A percentile compares a stretch with the other conserved stretches of the same genome.
These are phyloP conservation scores for Sebastes schlegelii DNA, from an alignment of 2,113 vertebrate species.

Conservation along the genomic window DNA sequence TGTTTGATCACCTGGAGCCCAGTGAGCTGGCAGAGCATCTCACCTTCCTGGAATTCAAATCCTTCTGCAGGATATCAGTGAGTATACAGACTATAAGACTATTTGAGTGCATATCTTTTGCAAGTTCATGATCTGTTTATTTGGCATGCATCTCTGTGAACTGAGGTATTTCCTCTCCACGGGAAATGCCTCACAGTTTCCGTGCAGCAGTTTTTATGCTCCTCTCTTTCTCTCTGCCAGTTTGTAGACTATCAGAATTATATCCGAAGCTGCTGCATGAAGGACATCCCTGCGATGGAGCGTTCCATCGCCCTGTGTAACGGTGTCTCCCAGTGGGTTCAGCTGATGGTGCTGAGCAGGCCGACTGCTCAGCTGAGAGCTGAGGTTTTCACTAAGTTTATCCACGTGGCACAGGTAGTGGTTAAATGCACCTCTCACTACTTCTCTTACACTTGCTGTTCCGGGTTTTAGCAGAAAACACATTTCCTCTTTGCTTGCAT, in stretches of 20 bases:
- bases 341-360: slow-evolving; percentile 96
- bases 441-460: slow-evolving; percentile 32
- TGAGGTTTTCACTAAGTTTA: slow-evolving; percentile 97
- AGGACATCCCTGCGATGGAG: slow-evolving; percentile 96
- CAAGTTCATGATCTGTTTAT: not conserved
- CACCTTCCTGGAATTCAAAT: slow-evolving; percentile 96
- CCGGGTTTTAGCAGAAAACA: slow-evolving; percentile 10
- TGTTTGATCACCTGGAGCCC: slow-evolving; percentile 96
- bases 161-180: slow-evolving; percentile 37
- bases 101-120: not conserved
- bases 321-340: slow-evolving; percentile 97
- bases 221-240: slow-evolving; percentile 73
- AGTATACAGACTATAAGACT: slow-evolving; percentile 59
- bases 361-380: slow-evolving; percentile 95
- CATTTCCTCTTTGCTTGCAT: slow-evolving; percentile 40
- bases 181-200: slow-evolving; percentile 56
- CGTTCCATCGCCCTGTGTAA: slow-evolving; percentile 95
- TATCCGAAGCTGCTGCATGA: slow-evolving; percentile 92
- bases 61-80: slow-evolving; percentile 95
- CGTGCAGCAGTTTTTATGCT: slow-evolving; percentile 29
- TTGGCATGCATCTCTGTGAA: slow-evolving; percentile 6
- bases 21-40: slow-evolving; percentile 94
- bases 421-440: slow-evolving; percentile 24
- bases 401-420: slow-evolving; percentile 93
- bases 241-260: slow-evolving; percentile 96